Conservation (phyloP, 2,888 invertebrate species). For the Brachyopa scutellaris region DNA sequence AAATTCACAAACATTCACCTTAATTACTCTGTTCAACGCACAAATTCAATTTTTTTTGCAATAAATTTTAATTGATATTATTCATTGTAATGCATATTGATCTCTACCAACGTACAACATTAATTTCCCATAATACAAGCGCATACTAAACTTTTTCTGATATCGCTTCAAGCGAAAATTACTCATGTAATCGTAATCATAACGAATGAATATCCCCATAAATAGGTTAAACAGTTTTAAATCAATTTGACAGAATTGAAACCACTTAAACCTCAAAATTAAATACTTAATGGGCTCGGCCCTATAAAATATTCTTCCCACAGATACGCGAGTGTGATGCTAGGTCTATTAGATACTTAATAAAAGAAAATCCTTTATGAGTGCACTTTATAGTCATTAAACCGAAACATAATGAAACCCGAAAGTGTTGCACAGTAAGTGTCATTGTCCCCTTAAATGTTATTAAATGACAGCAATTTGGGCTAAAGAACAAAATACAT, state of each 20-base stretch:
- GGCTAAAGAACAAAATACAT: slow-evolving; percentile 59
- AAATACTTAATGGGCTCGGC: background rate
- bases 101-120: no score
- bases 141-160: no score
- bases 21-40: no score
- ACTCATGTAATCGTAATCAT: no score
- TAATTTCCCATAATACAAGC: no score
- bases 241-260: slow-evolving; percentile 55
- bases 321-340: background rate
- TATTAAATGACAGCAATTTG: slow-evolving; percentile 71
- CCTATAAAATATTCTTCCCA: slow-evolving; percentile 3
- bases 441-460: slow-evolving; percentile 68
- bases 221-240: slow-evolving; percentile 39
- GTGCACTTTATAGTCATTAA: slow-evolving; percentile 60
- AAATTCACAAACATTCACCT: no score
- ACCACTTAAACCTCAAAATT: slow-evolving; percentile 40
- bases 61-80: no score
- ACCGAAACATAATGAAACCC: slow-evolving; percentile 61
- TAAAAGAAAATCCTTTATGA: slow-evolving; percentile 64
- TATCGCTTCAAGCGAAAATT: no score
- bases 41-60: no score
- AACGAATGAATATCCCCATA: no score
- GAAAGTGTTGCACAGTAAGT: slow-evolving; percentile 69
- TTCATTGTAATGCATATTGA: no score
- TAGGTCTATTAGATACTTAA: background rate